Conservation (phyloP, 2,113 vertebrate species). For the Montifringilla adamsi region DNA sequence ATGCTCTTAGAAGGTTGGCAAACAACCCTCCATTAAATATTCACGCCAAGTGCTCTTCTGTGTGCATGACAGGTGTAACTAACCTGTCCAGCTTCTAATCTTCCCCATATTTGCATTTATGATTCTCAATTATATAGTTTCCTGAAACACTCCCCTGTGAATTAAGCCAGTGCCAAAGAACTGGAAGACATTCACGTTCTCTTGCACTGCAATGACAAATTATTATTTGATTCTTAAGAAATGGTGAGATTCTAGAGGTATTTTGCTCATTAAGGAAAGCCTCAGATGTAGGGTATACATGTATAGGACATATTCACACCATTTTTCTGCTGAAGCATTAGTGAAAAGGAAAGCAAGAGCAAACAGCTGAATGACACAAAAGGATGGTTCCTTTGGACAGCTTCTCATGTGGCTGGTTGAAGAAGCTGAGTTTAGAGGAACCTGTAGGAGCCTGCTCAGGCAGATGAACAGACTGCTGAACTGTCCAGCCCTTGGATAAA, state of each 20-base stretch:
- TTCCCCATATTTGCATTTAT: not conserved
- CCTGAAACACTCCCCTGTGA: not conserved
- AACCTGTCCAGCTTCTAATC: not conserved
- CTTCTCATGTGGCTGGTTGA: not conserved
- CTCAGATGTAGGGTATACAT: rapidly evolving
- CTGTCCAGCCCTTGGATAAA: not conserved
- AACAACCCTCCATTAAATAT: not conserved
- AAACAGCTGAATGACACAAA: not conserved
- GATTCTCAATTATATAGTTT: not conserved
- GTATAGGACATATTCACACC: not conserved
- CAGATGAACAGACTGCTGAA: not conserved
- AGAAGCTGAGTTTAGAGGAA: not conserved
- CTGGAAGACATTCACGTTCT: not conserved
- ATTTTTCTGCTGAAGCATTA: not conserved
- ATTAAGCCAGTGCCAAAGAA: not conserved
- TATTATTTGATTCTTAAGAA: not conserved
- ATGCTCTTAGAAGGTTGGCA: not conserved
- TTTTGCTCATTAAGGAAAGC: not conserved
- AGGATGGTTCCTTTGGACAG: not conserved
- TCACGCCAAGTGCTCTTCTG: not conserved
- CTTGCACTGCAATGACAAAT: not conserved
- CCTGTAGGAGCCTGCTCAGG: not conserved
- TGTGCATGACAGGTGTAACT: not conserved
- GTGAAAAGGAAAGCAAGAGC: not conserved
- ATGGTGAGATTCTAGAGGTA: not conserved